Percentiles rank a stretch among this genome's conserved stretches.
Conservation (phyloP, 2,797 vertebrate genomes). For the Aplochiton taeniatus region DNA sequence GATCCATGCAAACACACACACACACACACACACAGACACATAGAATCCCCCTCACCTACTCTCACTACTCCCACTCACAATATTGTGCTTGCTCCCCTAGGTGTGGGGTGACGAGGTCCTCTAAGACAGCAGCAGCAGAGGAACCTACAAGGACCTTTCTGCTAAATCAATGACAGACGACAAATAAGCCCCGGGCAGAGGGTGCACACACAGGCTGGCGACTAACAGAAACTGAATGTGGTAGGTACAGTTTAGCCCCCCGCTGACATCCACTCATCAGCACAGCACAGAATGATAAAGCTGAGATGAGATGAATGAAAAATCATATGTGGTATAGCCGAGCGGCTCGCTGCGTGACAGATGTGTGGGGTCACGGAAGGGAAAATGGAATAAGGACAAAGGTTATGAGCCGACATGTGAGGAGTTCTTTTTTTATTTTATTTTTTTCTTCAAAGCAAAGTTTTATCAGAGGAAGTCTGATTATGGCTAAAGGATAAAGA, state of each 20-base stretch:
- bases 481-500: no score
- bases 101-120: conserved; percentile 71
- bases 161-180: conserved; percentile 72
- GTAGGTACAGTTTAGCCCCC: conserved; percentile 67
- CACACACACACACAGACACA: conserved; percentile 5
- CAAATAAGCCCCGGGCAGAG: conserved; percentile 16
- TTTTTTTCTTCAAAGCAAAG: no score
- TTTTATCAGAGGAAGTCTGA: no score
- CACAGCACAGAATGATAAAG: no score
- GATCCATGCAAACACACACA: neutral
- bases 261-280: conserved; percentile 1
- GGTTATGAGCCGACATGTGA: no score
- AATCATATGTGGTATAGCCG: no score
- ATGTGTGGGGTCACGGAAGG: no score
- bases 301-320: no score
- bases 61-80: conserved; percentile 22
- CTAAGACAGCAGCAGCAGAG: conserved; percentile 40
- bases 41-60: conserved; percentile 17
- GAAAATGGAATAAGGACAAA: no score
- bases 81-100: conserved; percentile 48
- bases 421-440: no score
- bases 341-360: no score
- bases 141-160: conserved; percentile 86
- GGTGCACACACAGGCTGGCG: conserved; percentile 70
- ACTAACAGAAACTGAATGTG: conserved; percentile 79